Conservation (phyloP, 1,140 invertebrate genomes). For the Araneus ventricosus region DNA sequence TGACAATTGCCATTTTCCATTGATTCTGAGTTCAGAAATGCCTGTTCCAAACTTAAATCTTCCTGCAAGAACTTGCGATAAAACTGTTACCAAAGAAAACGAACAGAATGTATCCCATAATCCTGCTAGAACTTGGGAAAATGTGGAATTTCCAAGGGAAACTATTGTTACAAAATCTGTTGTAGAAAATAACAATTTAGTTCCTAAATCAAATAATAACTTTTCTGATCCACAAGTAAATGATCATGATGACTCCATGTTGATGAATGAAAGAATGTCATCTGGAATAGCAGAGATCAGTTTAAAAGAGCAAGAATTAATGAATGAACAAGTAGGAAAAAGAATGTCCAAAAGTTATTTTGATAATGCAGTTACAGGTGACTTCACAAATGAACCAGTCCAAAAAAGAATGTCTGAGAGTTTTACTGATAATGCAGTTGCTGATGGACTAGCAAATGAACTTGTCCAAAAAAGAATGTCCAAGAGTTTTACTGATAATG, state of each 20-base stretch:
- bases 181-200: neutral
- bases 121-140: neutral
- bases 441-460: too few species aligned
- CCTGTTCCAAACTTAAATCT: too few species aligned
- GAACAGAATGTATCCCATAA: neutral
- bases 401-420: too few species aligned
- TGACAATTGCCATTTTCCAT: conserved; percentile 52
- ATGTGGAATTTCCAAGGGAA: neutral
- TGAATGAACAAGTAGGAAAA: neutral
- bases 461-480: too few species aligned
- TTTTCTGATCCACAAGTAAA: neutral
- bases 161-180: neutral
- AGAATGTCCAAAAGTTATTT: too few species aligned
- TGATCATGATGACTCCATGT: neutral
- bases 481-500: too few species aligned
- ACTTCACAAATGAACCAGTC: too few species aligned
- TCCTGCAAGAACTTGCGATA: neutral
- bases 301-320: neutral
- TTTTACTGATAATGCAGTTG: too few species aligned
- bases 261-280: neutral
- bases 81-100: neutral
- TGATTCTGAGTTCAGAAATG: neutral
- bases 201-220: neutral
- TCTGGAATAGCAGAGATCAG: neutral
- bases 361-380: too few species aligned